Evolutionary conservation across 2,888 invertebrate genomes (phyloP).

Genomic region (Platycheirus albimanus): DNA sequence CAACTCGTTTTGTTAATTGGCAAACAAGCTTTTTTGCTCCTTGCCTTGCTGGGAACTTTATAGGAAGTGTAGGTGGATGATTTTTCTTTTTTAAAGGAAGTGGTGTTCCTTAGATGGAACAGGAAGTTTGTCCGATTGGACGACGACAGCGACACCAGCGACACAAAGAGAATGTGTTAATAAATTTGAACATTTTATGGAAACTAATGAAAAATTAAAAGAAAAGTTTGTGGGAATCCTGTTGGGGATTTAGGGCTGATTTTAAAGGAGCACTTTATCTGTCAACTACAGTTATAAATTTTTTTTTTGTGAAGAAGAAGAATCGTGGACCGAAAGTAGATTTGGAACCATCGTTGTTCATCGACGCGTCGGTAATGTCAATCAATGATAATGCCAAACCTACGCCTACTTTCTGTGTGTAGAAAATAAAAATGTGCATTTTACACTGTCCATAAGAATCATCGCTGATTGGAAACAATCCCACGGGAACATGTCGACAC

Average conservation of each 20-base stretch:
- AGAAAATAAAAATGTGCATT: too few relatives aligned
- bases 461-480: too few relatives aligned
- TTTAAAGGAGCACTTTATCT: neutral
- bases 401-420: too few relatives aligned
- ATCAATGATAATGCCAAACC: too few relatives aligned
- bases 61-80: slow-evolving; percentile 38
- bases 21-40: slow-evolving; percentile 39
- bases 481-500: too few relatives aligned
- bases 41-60: slow-evolving; percentile 17
- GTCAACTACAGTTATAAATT: neutral
- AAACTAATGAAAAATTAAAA: slow-evolving; percentile 4
- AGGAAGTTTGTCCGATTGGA: slow-evolving; percentile 16
- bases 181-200: slow-evolving; percentile 14
- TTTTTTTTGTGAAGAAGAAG: too few relatives aligned
- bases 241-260: neutral
- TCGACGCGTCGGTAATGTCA: too few relatives aligned
- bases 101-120: neutral
- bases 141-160: too few relatives aligned
- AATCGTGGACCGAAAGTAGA: too few relatives aligned
- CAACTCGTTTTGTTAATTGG: slow-evolving; percentile 57
- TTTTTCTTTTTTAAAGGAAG: slow-evolving; percentile 19
- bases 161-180: slow-evolving; percentile 28
- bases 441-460: too few relatives aligned
- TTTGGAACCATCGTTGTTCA: too few relatives aligned
- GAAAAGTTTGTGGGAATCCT: neutral